phyloP scores from a whole-genome alignment of 92 coral and sea anemone species.

The Zoanthus sansibaricus region DNA sequence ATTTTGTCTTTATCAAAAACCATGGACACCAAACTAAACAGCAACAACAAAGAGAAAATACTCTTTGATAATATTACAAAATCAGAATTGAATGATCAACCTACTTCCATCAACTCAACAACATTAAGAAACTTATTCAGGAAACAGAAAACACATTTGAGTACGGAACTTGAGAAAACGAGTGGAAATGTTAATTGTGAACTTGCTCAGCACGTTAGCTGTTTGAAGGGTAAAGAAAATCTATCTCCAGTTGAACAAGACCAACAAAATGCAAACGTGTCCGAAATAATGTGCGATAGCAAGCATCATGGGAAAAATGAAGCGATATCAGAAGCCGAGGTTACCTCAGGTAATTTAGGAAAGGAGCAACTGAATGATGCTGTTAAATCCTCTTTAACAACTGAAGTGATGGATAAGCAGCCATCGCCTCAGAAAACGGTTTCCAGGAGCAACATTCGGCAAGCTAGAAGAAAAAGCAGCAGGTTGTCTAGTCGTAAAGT shows the following conservation, averaged over 20 bases:
- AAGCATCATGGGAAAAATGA: background rate
- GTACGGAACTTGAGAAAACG: background rate
- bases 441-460: slow-evolving; percentile 19
- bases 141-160: background rate
- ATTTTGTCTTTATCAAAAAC: background rate
- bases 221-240: no score
- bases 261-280: background rate
- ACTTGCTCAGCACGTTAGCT: no score
- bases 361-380: background rate
- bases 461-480: slow-evolving; percentile 32
- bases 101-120: slow-evolving; percentile 12
- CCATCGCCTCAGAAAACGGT: slow-evolving; percentile 3
- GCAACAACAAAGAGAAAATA: background rate
- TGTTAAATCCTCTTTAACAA: background rate
- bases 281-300: background rate
- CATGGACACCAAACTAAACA: background rate
- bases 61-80: background rate
- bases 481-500: slow-evolving; percentile 28
- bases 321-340: background rate
- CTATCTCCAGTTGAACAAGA: background rate
- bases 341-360: no score
- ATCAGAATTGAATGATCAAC: slow-evolving; percentile 3
- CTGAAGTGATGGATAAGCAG: background rate
- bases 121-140: slow-evolving; percentile 12
- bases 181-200: background rate